phyloP scores from a whole-genome alignment of 2,797 vertebrate species.

The Phalanger gymnotis region DNA sequence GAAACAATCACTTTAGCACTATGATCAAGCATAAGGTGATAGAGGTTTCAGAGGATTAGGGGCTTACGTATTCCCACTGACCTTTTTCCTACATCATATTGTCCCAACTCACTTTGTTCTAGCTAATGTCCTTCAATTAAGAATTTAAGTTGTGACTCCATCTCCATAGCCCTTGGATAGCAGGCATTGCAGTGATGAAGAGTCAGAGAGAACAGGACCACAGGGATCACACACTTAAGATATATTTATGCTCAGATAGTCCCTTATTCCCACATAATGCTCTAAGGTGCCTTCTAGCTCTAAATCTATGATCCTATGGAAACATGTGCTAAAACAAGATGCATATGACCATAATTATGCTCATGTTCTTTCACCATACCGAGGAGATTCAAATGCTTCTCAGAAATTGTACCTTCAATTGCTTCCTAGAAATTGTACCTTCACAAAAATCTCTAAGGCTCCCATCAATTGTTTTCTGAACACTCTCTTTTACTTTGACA shows the following conservation, averaged over 20 bases:
- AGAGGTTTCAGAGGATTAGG: neutral
- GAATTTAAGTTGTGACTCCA: neutral
- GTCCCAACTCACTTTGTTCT: neutral
- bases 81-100: neutral
- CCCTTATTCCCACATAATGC: neutral
- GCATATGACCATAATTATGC: neutral
- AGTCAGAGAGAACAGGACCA: neutral
- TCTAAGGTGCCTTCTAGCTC: neutral
- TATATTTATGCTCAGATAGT: neutral
- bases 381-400: accelerated
- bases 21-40: slow-evolving; percentile 94
- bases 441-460: neutral
- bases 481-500: slow-evolving; percentile 69
- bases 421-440: neutral
- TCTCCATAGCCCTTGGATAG: neutral
- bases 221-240: neutral
- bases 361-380: too few relatives aligned
- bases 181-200: neutral
- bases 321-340: accelerated
- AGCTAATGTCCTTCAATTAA: neutral
- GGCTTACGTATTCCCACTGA: neutral
- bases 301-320: neutral
- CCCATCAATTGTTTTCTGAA: accelerated
- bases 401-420: neutral
- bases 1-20: slow-evolving; percentile 98